Evolutionary conservation across 1,140 invertebrate species (phyloP).

Genomic region (Papilio machaon): DNA sequence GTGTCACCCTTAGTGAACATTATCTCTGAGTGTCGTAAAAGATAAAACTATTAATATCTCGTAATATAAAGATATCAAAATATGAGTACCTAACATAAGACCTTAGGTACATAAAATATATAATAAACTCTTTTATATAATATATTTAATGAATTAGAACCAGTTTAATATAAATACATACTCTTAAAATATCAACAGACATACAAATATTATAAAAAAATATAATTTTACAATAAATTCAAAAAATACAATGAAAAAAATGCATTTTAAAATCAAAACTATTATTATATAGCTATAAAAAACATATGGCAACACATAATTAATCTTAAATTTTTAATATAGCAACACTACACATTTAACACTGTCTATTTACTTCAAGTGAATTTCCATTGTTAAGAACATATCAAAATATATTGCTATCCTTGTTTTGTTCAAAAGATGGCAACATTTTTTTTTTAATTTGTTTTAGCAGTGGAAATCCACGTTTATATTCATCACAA

Average conservation of each 20-base stretch:
- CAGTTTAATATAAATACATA: constrained; percentile 57
- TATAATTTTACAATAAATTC: constrained; percentile 56
- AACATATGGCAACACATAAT: constrained; percentile 66
- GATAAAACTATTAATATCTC: constrained; percentile 39
- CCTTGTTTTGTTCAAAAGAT: no score
- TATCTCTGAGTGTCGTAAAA: neutral
- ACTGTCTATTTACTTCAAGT: neutral
- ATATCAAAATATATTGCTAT: no score
- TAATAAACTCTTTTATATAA: constrained; percentile 47
- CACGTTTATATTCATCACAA: constrained; percentile 56
- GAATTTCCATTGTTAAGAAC: no score
- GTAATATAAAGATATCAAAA: constrained; percentile 59
- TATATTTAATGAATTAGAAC: constrained; percentile 38
- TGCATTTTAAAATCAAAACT: constrained; percentile 63
- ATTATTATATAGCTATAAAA: constrained; percentile 52
- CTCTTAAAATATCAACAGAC: constrained; percentile 48
- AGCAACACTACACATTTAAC: constrained; percentile 36
- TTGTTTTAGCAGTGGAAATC: constrained; percentile 9
- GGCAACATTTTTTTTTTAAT: neutral
- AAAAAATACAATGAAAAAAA: constrained; percentile 67
- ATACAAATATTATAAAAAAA: constrained; percentile 54
- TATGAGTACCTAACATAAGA: constrained; percentile 49
- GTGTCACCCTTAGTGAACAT: no score
- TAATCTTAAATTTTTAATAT: constrained; percentile 45
- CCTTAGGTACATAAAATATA: constrained; percentile 46